A percentile compares a stretch with the other conserved stretches of the same genome.
phyloP scores from a whole-genome alignment of 2,888 invertebrate species.

The Scaptomyza cyrtandrae region DNA sequence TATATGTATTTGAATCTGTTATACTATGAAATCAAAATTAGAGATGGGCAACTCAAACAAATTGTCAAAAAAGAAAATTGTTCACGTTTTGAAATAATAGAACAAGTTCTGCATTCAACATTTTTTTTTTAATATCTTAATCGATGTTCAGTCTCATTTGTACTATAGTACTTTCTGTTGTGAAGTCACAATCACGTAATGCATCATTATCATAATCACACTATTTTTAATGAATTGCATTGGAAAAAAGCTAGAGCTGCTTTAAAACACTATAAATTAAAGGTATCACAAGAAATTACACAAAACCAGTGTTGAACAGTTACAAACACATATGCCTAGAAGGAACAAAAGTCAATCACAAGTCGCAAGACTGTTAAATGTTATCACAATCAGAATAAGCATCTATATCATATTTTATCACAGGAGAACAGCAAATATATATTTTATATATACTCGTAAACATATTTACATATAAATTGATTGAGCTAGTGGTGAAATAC shows the following conservation, averaged over 20 bases:
- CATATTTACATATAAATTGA: constrained; percentile 11
- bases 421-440: constrained; percentile 17
- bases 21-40: constrained; percentile 25
- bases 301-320: not conserved
- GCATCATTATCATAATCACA: not conserved
- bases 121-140: not conserved
- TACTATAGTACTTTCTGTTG: constrained; percentile 6
- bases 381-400: not conserved
- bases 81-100: constrained; percentile 12
- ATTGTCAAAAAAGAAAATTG: constrained; percentile 6
- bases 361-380: not conserved
- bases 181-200: not conserved
- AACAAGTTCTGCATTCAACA: not conserved
- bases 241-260: too few species aligned
- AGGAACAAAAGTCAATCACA: not conserved
- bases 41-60: constrained; percentile 37
- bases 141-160: not conserved
- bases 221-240: too few species aligned
- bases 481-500: not conserved
- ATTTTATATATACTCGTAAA: constrained; percentile 30
- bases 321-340: not conserved
- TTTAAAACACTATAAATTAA: too few species aligned
- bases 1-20: constrained; percentile 29
- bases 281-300: not conserved
- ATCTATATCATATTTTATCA: constrained; percentile 26